Conservation (phyloP, 2,888 invertebrate genomes). For the Gasteruption jaculator region DNA sequence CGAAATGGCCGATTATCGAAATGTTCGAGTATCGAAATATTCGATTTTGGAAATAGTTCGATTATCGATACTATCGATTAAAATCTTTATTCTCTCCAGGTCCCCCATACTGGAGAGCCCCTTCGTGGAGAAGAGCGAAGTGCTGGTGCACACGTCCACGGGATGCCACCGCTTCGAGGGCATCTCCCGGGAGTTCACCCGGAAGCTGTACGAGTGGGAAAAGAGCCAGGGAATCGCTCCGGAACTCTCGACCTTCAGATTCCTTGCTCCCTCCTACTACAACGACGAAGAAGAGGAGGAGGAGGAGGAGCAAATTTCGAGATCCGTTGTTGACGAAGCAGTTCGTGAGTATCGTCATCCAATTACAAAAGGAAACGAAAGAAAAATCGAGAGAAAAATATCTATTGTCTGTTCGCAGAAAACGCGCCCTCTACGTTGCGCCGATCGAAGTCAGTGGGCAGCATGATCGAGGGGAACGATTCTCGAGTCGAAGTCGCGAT, state of each 20-base stretch:
- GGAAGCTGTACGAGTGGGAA: constrained; percentile 88
- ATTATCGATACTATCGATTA: too few species aligned
- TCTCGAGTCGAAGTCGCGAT: too few species aligned
- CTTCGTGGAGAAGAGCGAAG: constrained; percentile 64
- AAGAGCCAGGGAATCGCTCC: constrained; percentile 83
- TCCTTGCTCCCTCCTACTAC: constrained; percentile 68
- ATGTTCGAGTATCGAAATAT: too few species aligned
- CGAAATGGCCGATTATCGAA: too few species aligned
- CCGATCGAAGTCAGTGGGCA: constrained; percentile 75
- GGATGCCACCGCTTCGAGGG: constrained; percentile 82
- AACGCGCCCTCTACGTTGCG: constrained; percentile 49
- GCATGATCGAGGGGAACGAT: constrained; percentile 60
- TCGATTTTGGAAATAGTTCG: too few species aligned
- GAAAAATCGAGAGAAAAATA: background rate
- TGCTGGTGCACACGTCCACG: constrained; percentile 76
- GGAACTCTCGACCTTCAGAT: constrained; percentile 78
- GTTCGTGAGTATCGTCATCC: constrained; percentile 6
- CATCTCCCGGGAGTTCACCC: constrained; percentile 84
- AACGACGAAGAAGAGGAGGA: too few species aligned
- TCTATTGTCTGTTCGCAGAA: constrained; percentile 4
- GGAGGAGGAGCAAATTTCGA: too few species aligned
- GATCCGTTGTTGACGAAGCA: too few species aligned
- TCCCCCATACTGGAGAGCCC: background rate
- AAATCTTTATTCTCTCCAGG: background rate
- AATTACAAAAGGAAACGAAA: background rate